A percentile compares a stretch with the other conserved stretches of the same genome.
Evolutionary conservation across 2,113 vertebrate species (phyloP).

Genomic region (Lanius ludovicianus): DNA sequence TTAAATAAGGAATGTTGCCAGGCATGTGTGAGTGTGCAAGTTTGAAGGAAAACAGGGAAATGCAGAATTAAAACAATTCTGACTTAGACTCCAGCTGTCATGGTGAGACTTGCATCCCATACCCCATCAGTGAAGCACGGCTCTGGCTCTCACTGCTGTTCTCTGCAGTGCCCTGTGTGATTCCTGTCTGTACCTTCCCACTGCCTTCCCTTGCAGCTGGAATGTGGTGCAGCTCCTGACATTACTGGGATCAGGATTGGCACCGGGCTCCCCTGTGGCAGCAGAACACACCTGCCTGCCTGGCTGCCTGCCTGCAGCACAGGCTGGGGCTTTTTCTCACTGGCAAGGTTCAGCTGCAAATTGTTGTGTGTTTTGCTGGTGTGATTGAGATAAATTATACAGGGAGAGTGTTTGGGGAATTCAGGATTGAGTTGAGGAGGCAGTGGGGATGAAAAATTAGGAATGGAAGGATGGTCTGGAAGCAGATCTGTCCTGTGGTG

Average conservation of each 20-base stretch:
- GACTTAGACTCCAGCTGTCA: not conserved
- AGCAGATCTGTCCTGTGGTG: not conserved
- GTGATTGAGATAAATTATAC: not conserved
- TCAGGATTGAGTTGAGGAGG: not conserved
- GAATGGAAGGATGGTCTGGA: not conserved
- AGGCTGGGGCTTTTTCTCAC: not conserved
- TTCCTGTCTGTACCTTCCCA: not conserved
- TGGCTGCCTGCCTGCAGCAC: not conserved
- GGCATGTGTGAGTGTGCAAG: not conserved
- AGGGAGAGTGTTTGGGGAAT: not conserved
- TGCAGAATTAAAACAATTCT: not conserved
- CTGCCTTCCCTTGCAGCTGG: fast-evolving
- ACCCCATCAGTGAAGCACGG: fast-evolving
- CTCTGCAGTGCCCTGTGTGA: fast-evolving
- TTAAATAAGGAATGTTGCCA: not conserved
- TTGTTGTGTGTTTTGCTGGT: not conserved
- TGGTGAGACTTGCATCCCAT: fast-evolving
- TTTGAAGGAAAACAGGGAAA: not conserved
- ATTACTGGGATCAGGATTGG: fast-evolving
- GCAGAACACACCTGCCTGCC: not conserved
- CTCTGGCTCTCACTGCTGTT: not conserved
- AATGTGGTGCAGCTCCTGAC: not conserved
- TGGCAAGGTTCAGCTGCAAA: not conserved
- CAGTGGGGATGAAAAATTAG: not conserved
- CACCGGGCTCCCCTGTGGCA: not conserved